Evolutionary conservation across 2,113 vertebrate genomes (phyloP).

Genomic region (Dasyornis broadbenti): DNA sequence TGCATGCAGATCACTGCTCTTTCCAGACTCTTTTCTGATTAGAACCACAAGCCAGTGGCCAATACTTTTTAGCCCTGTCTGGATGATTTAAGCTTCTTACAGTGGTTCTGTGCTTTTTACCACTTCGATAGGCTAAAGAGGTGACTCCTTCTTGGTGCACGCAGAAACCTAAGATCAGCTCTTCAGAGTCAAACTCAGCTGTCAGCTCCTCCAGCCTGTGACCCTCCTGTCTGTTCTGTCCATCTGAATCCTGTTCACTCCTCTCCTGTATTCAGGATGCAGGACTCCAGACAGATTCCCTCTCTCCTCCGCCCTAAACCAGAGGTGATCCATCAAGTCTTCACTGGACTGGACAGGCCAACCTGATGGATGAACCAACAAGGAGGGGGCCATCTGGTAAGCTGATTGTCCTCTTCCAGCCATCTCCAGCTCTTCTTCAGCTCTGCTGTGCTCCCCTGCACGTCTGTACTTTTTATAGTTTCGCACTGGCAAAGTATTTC

Average conservation of each 20-base stretch:
- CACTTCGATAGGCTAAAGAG: neutral
- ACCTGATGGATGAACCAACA: neutral
- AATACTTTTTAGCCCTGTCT: neutral
- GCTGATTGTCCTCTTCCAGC: conserved; percentile 15
- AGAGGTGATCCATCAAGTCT: neutral
- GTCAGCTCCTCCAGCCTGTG: neutral
- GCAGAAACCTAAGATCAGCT: neutral
- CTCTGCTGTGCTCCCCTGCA: neutral
- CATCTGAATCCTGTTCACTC: neutral
- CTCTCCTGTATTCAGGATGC: conserved; percentile 46
- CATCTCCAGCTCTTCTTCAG: conserved; percentile 43
- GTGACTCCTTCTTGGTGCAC: neutral
- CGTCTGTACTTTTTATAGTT: neutral
- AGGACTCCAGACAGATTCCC: conserved; percentile 34
- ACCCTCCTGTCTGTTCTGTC: conserved; percentile 1
- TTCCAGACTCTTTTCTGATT: neutral
- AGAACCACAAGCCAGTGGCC: neutral
- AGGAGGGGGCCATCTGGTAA: conserved; percentile 15
- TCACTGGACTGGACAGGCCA: conserved; percentile 18
- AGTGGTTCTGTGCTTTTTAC: neutral
- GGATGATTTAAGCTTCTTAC: neutral
- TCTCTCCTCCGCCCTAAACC: conserved; percentile 27
- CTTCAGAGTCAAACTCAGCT: neutral
- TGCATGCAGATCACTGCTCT: conserved; percentile 2
- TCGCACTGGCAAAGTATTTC: neutral